Base-by-base conservation (phyloP, 2,888 invertebrate genomes). In the Stegophylla sp. region DNA sequence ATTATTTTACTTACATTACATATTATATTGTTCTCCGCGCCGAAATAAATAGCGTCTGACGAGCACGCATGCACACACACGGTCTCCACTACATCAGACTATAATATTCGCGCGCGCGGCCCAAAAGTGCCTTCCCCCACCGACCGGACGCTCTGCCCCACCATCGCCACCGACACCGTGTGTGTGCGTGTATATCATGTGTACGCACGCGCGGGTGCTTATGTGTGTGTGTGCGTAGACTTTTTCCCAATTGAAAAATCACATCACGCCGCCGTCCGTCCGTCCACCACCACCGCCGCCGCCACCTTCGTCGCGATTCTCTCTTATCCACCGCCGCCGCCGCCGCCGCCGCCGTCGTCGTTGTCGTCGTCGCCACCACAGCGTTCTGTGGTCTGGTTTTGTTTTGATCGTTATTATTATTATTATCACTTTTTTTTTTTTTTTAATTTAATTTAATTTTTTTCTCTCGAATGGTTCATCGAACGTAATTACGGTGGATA, bases 211-310 rank as follows among this genome's bases (percentile, higher is more conserved):
- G 5, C 51, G 17, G 17, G 17, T 28, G 20, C 20, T 53, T 13
- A 26, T 3, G 59, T 15, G 23, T 20, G n/a, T n/a, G 17, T 17
- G 34, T 34, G 34, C 20, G 59, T 17, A 51, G 13, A 41, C 51
- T 66, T 81, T 81, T 81, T 81, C 81, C 61, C 72, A 74, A 73
- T 81, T 64, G 72, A 81, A 81, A 81, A 81, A 74, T 74, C 74
- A 74, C 79, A 71, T 75, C 69, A 66, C 77, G 82, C 82, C 72
- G 56, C 41, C 72, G 73, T 48, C 45, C 73, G 28, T 53, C 20
- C 17, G 69, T 28, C 74, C 77, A 79, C 59, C 79, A 71, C 53
- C 28, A 41, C n/a, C 59, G 51, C 4, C 28, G 28, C 34, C 69
- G 69, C 41, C 69, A 53, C 20, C 12, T 59, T 66, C 74, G 56